Percentiles rank a stretch among this genome's conserved stretches.
These are phyloP conservation scores for Meriones unguiculatus DNA, from an alignment of 2,113 vertebrate species.

Conservation along the genomic window DNA sequence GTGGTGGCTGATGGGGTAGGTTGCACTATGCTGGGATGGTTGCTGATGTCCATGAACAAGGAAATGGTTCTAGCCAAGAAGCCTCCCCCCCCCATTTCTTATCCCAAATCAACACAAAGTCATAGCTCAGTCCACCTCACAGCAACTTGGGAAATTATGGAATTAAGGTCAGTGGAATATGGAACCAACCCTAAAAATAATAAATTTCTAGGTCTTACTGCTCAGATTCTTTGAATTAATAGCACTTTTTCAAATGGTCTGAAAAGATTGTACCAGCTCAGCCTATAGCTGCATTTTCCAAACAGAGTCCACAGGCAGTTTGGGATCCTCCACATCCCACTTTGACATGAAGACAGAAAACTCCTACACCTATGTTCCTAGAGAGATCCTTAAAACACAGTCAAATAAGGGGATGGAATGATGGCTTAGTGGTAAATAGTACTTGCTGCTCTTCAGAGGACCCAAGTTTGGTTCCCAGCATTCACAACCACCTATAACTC, in stretches of 20 bases:
- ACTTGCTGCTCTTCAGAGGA: no score
- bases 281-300: background rate
- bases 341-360: background rate
- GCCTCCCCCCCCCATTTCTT: background rate
- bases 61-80: background rate
- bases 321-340: background rate
- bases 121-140: background rate
- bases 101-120: background rate
- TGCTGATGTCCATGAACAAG: background rate
- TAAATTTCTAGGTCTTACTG: conserved; percentile 64
- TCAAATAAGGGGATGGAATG: background rate
- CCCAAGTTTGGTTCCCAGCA: background rate
- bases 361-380: background rate
- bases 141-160: conserved; percentile 20
- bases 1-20: background rate
- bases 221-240: conserved; percentile 67
- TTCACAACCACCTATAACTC: background rate
- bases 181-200: conserved; percentile 72
- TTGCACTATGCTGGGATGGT: background rate
- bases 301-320: background rate
- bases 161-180: conserved; percentile 60
- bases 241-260: conserved; percentile 68
- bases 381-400: background rate
- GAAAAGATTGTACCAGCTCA: background rate
- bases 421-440: background rate